Evolutionary conservation across 2,888 invertebrate species (phyloP), one percentile per base, ranked within the genome.

Genomic region (Brachylomia viminalis): DNA sequence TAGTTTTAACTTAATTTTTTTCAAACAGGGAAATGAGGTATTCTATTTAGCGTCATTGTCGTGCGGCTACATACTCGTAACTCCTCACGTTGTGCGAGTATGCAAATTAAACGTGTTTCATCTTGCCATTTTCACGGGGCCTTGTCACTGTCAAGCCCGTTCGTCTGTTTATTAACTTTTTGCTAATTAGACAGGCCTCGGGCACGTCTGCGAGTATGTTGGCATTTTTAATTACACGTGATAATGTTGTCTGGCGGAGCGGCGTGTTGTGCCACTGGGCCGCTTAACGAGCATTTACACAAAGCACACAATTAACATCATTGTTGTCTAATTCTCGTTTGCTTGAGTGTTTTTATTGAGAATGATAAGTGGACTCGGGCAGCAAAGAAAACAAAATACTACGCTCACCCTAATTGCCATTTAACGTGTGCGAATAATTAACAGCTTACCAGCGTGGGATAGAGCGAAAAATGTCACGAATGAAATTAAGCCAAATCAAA

Each of bases 111-210:
- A 94, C 95, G 93, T 94, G 93, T 95, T 95, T 95, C 96, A 96
- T 96, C 95, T 95, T 96, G 95, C 93, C 94, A 94, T 96, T 95
- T 96, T 94, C 95, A 95, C 94, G 94, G 93, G 93, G 93, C 95
- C 95, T 88, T 94, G 95, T 96, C 96, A 96, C 95, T 96, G 96
- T 96, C 96, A 94, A 91, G 93, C 93, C 81, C 91, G 92, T 93
- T 92, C 91, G 95, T 95, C 94, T 95, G 96, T 95, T 95, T 95
- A 96, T 96, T 96, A 96, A 96, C 96, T 96, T 96, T 96, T 96
- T 96, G 95, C 95, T 96, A 96, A 96, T 96, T 96, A 96, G 95
- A 95, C 95, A 94, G 93, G 94, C 94, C 90, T 90, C 90, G 92
- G 92, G 93, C 93, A 90, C 92, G 95, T 94, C 94, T 95, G 93